phyloP scores from a whole-genome alignment of 2,797 vertebrate species.

The Coilia nasus region DNA sequence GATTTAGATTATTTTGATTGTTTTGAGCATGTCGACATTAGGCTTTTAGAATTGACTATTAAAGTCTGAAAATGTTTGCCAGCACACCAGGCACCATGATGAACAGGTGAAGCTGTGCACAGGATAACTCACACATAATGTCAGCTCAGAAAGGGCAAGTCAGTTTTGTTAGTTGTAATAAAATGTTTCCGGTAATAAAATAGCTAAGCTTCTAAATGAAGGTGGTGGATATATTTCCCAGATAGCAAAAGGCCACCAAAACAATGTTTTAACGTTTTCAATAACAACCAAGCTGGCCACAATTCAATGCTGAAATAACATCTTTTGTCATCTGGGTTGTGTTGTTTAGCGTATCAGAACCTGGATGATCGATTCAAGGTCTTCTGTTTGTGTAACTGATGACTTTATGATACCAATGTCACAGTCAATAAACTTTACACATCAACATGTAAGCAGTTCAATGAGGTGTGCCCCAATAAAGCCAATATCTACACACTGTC shows the following conservation, averaged over 20 bases:
- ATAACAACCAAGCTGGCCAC: no score
- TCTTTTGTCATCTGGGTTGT: neutral
- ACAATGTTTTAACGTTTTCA: no score
- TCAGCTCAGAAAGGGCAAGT: neutral
- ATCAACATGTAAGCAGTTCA: conserved; percentile 11
- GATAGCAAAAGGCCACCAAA: no score
- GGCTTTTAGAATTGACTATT: no score
- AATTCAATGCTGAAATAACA: neutral
- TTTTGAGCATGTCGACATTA: no score
- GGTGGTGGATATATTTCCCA: neutral
- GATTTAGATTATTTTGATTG: no score
- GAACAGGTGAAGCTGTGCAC: neutral
- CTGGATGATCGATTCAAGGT: neutral
- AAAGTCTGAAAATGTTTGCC: neutral
- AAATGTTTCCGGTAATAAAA: no score
- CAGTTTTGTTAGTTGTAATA: neutral
- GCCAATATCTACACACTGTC: neutral
- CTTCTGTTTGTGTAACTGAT: conserved; percentile 3
- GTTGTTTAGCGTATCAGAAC: neutral
- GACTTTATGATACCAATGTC: conserved; percentile 21
- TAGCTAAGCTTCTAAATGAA: neutral
- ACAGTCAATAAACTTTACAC: neutral
- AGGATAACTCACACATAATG: no score
- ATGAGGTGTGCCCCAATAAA: neutral
- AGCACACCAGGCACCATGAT: neutral